A percentile compares a stretch with the other conserved stretches of the same genome.
Evolutionary conservation across 2,797 vertebrate genomes (phyloP).

Genomic region (Enteromius mattozi): DNA sequence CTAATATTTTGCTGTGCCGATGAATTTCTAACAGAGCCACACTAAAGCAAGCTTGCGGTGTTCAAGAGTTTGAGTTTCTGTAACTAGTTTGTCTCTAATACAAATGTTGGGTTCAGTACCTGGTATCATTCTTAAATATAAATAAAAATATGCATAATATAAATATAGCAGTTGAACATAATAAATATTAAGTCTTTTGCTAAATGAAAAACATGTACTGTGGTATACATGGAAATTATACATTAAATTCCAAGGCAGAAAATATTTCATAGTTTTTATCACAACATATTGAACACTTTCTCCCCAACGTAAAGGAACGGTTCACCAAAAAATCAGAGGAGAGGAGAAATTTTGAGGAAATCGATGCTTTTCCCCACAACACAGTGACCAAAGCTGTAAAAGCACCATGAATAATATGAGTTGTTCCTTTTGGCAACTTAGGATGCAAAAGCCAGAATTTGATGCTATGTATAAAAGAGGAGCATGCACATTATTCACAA

Average conservation of each 20-base stretch:
- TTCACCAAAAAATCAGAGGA: neutral
- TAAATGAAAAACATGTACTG: neutral
- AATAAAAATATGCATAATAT: neutral
- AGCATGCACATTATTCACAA: conserved; percentile 26
- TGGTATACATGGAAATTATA: conserved; percentile 39
- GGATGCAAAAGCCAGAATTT: neutral
- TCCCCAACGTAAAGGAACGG: conserved; percentile 7
- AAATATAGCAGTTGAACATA: neutral
- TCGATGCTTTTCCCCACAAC: neutral
- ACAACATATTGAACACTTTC: conserved; percentile 19
- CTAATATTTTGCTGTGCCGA: conserved; percentile 78
- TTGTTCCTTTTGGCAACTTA: neutral
- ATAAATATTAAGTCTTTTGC: neutral
- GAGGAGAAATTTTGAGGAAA: neutral
- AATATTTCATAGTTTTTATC: neutral
- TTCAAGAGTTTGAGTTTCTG: conserved; percentile 64
- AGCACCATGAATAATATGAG: neutral
- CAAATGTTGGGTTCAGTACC: neutral
- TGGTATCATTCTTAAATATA: conserved; percentile 52
- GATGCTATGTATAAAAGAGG: neutral
- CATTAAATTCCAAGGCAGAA: neutral
- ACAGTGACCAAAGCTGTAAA: neutral
- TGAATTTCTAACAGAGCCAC: conserved; percentile 67
- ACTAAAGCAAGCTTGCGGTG: conserved; percentile 74
- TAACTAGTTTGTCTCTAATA: conserved; percentile 29